These are phyloP conservation scores for Oceanites oceanicus DNA, from an alignment of 2,113 vertebrate species.

Conservation along the genomic window DNA sequence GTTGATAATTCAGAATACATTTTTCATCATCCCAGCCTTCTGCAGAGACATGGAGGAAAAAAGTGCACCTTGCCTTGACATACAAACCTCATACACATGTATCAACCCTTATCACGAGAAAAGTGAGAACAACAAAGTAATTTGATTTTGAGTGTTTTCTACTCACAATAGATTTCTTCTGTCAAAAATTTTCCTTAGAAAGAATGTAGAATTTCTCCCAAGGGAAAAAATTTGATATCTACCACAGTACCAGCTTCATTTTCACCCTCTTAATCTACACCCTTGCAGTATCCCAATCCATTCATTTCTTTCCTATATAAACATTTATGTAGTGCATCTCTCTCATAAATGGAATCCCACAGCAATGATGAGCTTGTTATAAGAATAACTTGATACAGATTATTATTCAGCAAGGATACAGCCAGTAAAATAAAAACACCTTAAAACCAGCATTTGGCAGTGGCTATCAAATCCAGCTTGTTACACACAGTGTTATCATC, in stretches of 20 bases:
- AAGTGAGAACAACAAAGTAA: background rate
- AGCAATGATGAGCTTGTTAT: slow-evolving; percentile 6
- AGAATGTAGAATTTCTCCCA: background rate
- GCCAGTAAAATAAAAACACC: slow-evolving; percentile 20
- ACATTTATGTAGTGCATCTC: background rate
- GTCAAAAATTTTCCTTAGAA: background rate
- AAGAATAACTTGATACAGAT: background rate
- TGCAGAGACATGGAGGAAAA: background rate
- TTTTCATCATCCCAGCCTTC: background rate
- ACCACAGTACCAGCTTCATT: background rate
- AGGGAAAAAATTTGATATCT: background rate
- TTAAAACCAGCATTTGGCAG: slow-evolving; percentile 17
- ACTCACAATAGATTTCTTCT: background rate
- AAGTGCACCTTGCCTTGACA: background rate
- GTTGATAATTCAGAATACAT: background rate
- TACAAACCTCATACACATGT: background rate
- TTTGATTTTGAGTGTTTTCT: background rate
- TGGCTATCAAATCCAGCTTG: slow-evolving; percentile 41
- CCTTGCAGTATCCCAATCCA: background rate
- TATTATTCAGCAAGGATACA: slow-evolving; percentile 5
- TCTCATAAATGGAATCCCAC: slow-evolving; percentile 15
- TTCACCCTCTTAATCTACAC: background rate
- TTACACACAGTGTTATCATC: background rate
- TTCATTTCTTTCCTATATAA: background rate
- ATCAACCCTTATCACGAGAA: background rate